Base-by-base conservation (phyloP, 2,113 vertebrate species). In the Leucopternis melanops region DNA sequence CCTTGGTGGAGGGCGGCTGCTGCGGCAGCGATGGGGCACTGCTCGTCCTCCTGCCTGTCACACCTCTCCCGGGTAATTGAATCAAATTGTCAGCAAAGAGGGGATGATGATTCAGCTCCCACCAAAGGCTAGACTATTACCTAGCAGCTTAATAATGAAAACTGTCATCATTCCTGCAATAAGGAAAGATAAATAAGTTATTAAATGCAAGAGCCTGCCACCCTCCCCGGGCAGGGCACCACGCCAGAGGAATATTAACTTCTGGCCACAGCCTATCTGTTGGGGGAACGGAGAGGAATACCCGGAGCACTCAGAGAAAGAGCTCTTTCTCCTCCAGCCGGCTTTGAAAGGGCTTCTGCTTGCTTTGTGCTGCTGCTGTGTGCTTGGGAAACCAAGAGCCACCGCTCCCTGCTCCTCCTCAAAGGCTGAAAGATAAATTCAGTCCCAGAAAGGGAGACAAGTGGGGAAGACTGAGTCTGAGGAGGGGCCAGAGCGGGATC, bases 181-280 rank as follows among this genome's bases (percentile, higher is more conserved):
- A 97, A 98, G 95, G 94, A 92, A 97, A 97, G 97, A 97, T 97
- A 97, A 97, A 97, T 94, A 97, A 95, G 95, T 96, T 95, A 96
- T 97, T 97, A 97, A 97, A 97, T 40, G 73, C 90, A 71, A 92
- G 81, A 70, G 55, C 90, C 81, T 49, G 91, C 86, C 85, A 72
- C 97, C 95, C 92, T 97, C 80, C 70, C 75, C 32, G 36, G 97
- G 79, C 87, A 97, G 95, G 93, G 97, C 95, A 50, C 58, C 1
- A 15, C 0, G 92, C 97, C 97, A 95, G 95, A 90, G 88, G 57
- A 94, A 95, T 93, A 92, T 95, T 94, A 96, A 96, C 63, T 90
- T 40, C 90, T 95, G 90, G 91, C 88, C 86, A 16, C 54, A 86
- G 87, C 66, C 85, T 78, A 27, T 58, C 66, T 81, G 36, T 42